These are phyloP conservation scores for Colletes latitarsis DNA, from an alignment of 1,140 invertebrate species.

Conservation along the genomic window DNA sequence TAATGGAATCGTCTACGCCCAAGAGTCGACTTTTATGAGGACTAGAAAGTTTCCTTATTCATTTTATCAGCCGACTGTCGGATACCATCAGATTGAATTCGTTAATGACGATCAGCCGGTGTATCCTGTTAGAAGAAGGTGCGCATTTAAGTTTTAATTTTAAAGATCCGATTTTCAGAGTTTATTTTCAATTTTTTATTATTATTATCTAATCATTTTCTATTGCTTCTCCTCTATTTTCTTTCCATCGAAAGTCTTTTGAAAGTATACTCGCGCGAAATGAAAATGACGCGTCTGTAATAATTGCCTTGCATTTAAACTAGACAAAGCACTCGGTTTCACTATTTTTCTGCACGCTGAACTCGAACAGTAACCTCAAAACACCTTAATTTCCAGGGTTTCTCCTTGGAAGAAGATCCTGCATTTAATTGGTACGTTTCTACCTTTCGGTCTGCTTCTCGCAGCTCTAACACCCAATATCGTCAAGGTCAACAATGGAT, in stretches of 20 bases:
- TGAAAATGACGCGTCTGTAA: neutral
- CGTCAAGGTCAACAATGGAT: slow-evolving; percentile 67
- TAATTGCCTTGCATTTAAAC: neutral
- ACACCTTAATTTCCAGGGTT: slow-evolving; percentile 54
- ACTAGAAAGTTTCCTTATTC: slow-evolving; percentile 68
- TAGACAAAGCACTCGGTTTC: neutral
- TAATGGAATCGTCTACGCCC: slow-evolving; percentile 65
- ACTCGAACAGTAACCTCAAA: neutral
- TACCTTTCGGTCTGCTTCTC: slow-evolving; percentile 77
- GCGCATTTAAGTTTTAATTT: neutral
- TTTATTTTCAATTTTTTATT: neutral
- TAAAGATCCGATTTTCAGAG: neutral
- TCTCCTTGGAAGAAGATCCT: slow-evolving; percentile 77
- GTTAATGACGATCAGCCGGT: neutral
- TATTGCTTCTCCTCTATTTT: too few relatives aligned
- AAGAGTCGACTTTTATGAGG: slow-evolving; percentile 59
- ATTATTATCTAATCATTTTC: slow-evolving; percentile 1
- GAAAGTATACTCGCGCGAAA: neutral
- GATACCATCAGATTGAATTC: slow-evolving; percentile 31
- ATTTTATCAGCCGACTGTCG: slow-evolving; percentile 58
- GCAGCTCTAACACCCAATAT: slow-evolving; percentile 75
- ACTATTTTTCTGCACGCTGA: neutral
- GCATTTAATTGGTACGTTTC: slow-evolving; percentile 74
- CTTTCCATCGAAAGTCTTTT: neutral
- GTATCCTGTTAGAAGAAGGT: slow-evolving; percentile 34